Conservation (phyloP, 2,888 invertebrate genomes). For the Noctua janthe region DNA sequence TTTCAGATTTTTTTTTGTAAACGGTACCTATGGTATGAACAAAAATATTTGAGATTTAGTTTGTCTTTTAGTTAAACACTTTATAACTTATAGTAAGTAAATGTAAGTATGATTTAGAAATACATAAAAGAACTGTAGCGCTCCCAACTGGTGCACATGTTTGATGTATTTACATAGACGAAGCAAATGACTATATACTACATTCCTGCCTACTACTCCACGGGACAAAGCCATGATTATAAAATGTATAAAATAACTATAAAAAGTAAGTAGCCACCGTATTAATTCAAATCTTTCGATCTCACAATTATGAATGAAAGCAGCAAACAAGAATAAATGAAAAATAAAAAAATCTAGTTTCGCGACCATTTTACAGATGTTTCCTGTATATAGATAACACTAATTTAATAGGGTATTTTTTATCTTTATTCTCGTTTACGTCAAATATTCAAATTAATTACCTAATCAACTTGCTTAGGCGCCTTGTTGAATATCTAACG, state of each 20-base stretch:
- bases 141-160: neutral
- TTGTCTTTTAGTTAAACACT: no score
- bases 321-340: slow-evolving; percentile 3
- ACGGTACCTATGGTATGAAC: no score
- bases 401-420: slow-evolving; percentile 33
- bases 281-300: no score
- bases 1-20: neutral
- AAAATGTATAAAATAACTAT: neutral
- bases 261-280: neutral
- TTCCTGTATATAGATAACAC: slow-evolving; percentile 49
- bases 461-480: slow-evolving; percentile 1
- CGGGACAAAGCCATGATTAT: neutral
- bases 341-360: slow-evolving; percentile 19
- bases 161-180: no score
- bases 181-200: neutral
- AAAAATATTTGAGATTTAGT: neutral
- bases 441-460: slow-evolving; percentile 28
- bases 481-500: slow-evolving; percentile 14
- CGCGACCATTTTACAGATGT: slow-evolving; percentile 30
- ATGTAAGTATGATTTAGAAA: no score
- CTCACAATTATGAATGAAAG: slow-evolving; percentile 37
- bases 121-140: neutral
- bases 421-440: slow-evolving; percentile 37
- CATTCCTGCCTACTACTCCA: neutral
- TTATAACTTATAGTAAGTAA: no score